A percentile compares a stretch with the other conserved stretches of the same genome.
phyloP scores from a whole-genome alignment of 1,140 invertebrate species.

The Macrotrachela quadricornifera region DNA sequence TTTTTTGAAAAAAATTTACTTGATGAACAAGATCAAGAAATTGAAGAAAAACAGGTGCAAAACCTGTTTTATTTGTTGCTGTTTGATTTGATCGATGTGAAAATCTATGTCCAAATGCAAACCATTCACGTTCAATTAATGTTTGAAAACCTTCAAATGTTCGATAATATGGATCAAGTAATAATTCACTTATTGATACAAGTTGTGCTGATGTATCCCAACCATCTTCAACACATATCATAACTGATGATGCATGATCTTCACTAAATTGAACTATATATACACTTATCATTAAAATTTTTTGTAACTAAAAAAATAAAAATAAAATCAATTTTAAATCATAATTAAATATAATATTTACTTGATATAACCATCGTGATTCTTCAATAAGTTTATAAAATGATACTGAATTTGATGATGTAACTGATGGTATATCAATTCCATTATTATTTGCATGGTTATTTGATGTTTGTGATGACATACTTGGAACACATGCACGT shows the following conservation, averaged over 20 bases:
- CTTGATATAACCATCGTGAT: slow-evolving; percentile 66
- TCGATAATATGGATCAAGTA: slow-evolving; percentile 81
- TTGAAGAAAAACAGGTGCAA: slow-evolving; percentile 84
- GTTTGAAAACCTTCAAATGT: slow-evolving; percentile 85
- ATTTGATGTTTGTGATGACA: slow-evolving; percentile 12
- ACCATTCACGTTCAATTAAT: slow-evolving; percentile 90
- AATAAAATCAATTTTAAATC: not conserved
- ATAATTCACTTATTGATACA: slow-evolving; percentile 69
- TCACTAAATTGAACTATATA: no score
- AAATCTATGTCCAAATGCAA: slow-evolving; percentile 84
- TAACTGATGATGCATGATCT: slow-evolving; percentile 66
- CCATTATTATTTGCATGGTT: no score
- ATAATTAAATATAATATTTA: slow-evolving; percentile 7
- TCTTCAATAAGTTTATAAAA: slow-evolving; percentile 58
- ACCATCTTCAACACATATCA: slow-evolving; percentile 80
- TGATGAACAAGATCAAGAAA: slow-evolving; percentile 91
- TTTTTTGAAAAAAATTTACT: slow-evolving; percentile 16
- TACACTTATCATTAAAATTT: slow-evolving; percentile 63
- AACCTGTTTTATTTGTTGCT: slow-evolving; percentile 31
- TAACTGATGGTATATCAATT: no score
- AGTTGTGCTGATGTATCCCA: slow-evolving; percentile 71
- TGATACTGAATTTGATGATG: no score
- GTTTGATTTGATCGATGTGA: slow-evolving; percentile 75
- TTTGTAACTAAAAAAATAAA: slow-evolving; percentile 43
- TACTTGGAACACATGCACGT: slow-evolving; percentile 71